phyloP scores from a whole-genome alignment of 2,113 vertebrate genomes.

The Myotis lucifugus region DNA sequence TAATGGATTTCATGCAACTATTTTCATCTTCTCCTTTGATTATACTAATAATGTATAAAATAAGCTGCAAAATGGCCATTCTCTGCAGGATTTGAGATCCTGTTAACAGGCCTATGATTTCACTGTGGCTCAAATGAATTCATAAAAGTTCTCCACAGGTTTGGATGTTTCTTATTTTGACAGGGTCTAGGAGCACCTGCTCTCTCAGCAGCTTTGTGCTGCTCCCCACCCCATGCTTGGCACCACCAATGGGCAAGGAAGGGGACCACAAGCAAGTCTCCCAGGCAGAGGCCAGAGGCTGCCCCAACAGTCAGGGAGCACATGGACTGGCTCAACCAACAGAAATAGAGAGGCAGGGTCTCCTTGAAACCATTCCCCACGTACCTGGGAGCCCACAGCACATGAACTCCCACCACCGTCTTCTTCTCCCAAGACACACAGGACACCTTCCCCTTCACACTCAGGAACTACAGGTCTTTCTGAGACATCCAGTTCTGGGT shows the following conservation, averaged over 20 bases:
- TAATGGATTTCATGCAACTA: background rate
- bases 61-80: background rate
- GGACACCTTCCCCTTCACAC: background rate
- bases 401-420: background rate
- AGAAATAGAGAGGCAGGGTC: background rate
- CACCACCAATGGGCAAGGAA: background rate
- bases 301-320: background rate
- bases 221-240: background rate
- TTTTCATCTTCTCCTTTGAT: background rate
- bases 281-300: background rate
- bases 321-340: background rate
- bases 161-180: background rate
- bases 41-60: background rate
- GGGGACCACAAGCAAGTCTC: background rate
- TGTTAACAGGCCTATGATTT: no score
- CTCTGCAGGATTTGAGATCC: background rate
- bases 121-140: background rate
- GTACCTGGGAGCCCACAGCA: no score
- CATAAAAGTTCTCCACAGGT: background rate
- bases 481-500: background rate
- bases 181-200: background rate
- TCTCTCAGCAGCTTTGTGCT: background rate
- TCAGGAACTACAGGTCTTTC: background rate
- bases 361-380: background rate
- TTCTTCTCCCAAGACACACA: background rate